phyloP scores from a whole-genome alignment of 2,888 invertebrate species.

The Cloeon dipterum region DNA sequence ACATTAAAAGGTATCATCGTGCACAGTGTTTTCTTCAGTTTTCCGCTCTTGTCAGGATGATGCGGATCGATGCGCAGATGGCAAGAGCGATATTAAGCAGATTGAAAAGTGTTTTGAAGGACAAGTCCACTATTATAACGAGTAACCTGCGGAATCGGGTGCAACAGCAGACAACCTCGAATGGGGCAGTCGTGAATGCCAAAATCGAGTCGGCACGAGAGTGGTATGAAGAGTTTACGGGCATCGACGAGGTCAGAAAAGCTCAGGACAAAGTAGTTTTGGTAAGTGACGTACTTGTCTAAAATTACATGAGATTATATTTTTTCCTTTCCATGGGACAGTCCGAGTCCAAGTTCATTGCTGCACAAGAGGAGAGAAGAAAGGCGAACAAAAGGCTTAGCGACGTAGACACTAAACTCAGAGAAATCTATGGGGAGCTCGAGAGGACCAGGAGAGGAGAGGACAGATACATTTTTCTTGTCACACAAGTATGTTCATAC shows the following conservation, averaged over 20 bases:
- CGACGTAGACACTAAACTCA: conserved; percentile 34
- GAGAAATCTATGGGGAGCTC: conserved; percentile 48
- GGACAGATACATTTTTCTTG: conserved; percentile 44
- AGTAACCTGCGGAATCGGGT: too few species aligned
- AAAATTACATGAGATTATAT: neutral
- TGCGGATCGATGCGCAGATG: too few species aligned
- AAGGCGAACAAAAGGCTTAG: conserved; percentile 34
- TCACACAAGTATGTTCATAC: conserved; percentile 34
- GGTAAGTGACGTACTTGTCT: too few species aligned
- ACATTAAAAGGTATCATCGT: too few species aligned
- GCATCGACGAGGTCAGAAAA: conserved; percentile 50
- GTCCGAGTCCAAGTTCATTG: conserved; percentile 34
- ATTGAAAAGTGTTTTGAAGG: too few species aligned
- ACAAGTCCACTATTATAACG: too few species aligned
- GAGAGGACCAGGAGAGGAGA: conserved; percentile 56
- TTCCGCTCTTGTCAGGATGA: too few species aligned
- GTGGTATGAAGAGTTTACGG: conserved; percentile 50
- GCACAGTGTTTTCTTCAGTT: too few species aligned
- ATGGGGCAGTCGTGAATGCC: conserved; percentile 12
- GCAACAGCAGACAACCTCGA: too few species aligned
- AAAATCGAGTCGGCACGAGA: conserved; percentile 25
- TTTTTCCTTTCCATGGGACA: too few species aligned
- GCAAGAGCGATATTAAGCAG: too few species aligned
- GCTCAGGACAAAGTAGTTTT: conserved; percentile 50
- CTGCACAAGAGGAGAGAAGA: conserved; percentile 38